Conservation (phyloP, 2,797 vertebrate genomes). For the Sebastes reedi region DNA sequence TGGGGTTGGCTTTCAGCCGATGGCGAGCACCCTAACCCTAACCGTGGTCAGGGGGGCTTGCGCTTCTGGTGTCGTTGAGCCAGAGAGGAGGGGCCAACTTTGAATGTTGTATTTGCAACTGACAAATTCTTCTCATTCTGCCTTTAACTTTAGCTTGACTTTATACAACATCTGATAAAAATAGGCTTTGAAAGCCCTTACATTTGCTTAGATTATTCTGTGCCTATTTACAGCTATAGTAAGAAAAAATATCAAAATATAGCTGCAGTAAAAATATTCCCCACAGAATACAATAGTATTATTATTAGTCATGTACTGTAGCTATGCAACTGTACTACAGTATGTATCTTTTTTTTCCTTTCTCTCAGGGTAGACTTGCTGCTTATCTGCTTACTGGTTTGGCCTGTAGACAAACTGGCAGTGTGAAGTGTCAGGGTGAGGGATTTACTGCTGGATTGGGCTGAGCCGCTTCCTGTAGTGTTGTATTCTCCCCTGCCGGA, state of each 20-base stretch:
- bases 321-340: not conserved
- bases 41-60: too few relatives aligned
- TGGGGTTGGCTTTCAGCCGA: too few relatives aligned
- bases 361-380: conserved; percentile 18
- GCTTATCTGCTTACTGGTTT: conserved; percentile 56
- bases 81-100: too few relatives aligned
- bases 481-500: conserved; percentile 19
- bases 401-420: conserved; percentile 47
- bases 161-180: not conserved
- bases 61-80: too few relatives aligned
- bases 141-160: not conserved
- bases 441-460: conserved; percentile 63
- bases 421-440: conserved; percentile 48
- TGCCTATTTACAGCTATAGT: conserved; percentile 10
- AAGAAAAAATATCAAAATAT: conserved; percentile 14
- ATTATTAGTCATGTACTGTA: conserved; percentile 4
- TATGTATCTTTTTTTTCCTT: not conserved
- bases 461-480: conserved; percentile 46
- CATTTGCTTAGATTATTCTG: not conserved
- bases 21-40: too few relatives aligned
- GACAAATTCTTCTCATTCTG: too few relatives aligned
- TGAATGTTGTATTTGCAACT: too few relatives aligned
- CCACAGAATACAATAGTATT: not conserved
- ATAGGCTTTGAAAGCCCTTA: conserved; percentile 14
- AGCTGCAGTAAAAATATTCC: not conserved